Base-by-base conservation (phyloP, 2,113 vertebrate species). In the Rhynchomys soricoides region DNA sequence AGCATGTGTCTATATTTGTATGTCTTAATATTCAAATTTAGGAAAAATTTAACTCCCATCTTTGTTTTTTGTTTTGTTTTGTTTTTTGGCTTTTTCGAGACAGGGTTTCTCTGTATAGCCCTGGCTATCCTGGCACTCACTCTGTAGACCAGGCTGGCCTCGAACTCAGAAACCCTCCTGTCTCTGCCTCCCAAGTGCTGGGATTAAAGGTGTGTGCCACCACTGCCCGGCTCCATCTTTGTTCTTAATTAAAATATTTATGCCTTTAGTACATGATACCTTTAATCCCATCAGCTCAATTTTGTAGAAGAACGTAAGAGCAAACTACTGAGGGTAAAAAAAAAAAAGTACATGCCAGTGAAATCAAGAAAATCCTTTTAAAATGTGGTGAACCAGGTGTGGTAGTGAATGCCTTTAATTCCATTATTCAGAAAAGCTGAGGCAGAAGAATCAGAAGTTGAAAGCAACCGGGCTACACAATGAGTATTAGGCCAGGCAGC, bases 241-340 rank as follows among this genome's bases (percentile, higher is more conserved):
- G 5, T 13, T 86, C 48, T 62, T 91, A 43, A 52, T 70, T 83
- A 85, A 83, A 81, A 81, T 50, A 78, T 6, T 45, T 48, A 15
- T 45, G 62, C 1, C 34, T 15, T 59, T 52, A 50, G n/a, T 26
- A 74, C 13, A 40, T 22, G n/a, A 2, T 57, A 52, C 5, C 2
- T 43, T 55, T 89, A 86, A 82, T 89, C 78, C 11, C 13, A 86
- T 43, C 26, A 31, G 7, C 3, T 45, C 5, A 48, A 64, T 66
- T 91, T 93, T 93, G 16, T 26, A 50, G 7, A 68, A 91, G 82
- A 86, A 26, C 29, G 6, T 50, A 92, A 92, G 92, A 55, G 1
- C 48, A 52, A 29, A 74, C 86, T 86, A 89, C 55, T 77, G 37
- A 75, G 40, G 17, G 57, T 9, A 45, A 22, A 29, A 40, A 73